A percentile compares a stretch with the other conserved stretches of the same genome.
These are phyloP conservation scores for Cephalopterus ornatus DNA, from an alignment of 2,113 vertebrate species.

Conservation along the genomic window DNA sequence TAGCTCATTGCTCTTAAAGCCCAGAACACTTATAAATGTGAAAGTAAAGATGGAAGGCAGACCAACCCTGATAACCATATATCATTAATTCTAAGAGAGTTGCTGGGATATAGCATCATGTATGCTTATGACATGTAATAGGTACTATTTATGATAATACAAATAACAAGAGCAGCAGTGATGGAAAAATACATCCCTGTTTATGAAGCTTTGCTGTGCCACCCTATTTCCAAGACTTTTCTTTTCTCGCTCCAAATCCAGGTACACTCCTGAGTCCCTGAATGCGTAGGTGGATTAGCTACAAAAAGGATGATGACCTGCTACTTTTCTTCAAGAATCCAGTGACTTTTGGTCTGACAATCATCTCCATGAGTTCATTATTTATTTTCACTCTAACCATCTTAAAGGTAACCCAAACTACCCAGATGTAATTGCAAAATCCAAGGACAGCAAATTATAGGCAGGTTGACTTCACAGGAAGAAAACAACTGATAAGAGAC, in stretches of 20 bases:
- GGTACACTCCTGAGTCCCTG: not conserved
- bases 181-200: not conserved
- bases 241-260: not conserved
- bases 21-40: not conserved
- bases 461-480: not conserved
- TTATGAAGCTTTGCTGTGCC: not conserved
- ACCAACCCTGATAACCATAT: not conserved
- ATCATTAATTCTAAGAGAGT: not conserved
- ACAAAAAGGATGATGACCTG: not conserved
- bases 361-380: not conserved
- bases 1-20: not conserved
- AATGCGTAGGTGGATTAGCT: accelerated
- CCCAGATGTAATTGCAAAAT: not conserved
- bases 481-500: slow-evolving; percentile 35
- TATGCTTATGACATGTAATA: not conserved
- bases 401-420: not conserved
- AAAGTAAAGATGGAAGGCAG: not conserved
- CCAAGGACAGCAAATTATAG: not conserved
- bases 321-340: not conserved
- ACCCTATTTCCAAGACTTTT: not conserved
- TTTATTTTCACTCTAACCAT: not conserved
- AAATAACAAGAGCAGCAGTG: not conserved
- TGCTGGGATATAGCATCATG: not conserved
- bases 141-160: not conserved
- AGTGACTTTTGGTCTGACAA: not conserved